Percentiles rank a stretch among this genome's conserved stretches.
Conservation (phyloP, 2,888 invertebrate genomes). For the Congeria kusceri region DNA sequence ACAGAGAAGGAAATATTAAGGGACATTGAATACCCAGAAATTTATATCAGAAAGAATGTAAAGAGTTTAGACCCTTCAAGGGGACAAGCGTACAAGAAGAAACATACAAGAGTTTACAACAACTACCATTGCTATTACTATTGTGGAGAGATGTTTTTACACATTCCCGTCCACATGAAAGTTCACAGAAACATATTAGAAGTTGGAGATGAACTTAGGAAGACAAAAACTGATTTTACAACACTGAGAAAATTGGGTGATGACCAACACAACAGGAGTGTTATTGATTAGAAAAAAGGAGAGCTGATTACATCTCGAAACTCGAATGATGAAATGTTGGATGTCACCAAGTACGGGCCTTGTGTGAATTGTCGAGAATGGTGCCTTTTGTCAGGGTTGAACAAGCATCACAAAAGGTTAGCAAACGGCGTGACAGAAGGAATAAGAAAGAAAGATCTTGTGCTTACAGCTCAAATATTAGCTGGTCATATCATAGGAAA, state of each 20-base stretch:
- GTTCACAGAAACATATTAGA: slow-evolving; percentile 26
- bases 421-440: background rate
- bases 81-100: slow-evolving; percentile 9
- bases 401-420: slow-evolving; percentile 30
- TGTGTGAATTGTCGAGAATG: slow-evolving; percentile 52
- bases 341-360: slow-evolving; percentile 43
- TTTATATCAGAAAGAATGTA: slow-evolving; percentile 2
- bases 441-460: slow-evolving; percentile 34
- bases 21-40: slow-evolving; percentile 4
- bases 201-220: slow-evolving; percentile 29
- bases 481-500: slow-evolving; percentile 34
- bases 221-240: slow-evolving; percentile 32
- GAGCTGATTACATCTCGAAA: slow-evolving; percentile 42
- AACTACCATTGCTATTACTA: slow-evolving; percentile 22
- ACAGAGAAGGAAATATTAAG: slow-evolving; percentile 6
- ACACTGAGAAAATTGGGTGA: slow-evolving; percentile 52
- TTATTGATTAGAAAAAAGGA: slow-evolving; percentile 29
- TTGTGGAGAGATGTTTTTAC: slow-evolving; percentile 24
- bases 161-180: slow-evolving; percentile 36
- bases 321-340: slow-evolving; percentile 33
- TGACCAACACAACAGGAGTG: slow-evolving; percentile 43
- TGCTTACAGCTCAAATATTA: slow-evolving; percentile 36
- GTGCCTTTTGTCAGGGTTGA: slow-evolving; percentile 14
- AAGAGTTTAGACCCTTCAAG: background rate
- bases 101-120: slow-evolving; percentile 31